Evolutionary conservation across 2,888 invertebrate species (phyloP).

Genomic region (Pristionchus maxplancki): DNA sequence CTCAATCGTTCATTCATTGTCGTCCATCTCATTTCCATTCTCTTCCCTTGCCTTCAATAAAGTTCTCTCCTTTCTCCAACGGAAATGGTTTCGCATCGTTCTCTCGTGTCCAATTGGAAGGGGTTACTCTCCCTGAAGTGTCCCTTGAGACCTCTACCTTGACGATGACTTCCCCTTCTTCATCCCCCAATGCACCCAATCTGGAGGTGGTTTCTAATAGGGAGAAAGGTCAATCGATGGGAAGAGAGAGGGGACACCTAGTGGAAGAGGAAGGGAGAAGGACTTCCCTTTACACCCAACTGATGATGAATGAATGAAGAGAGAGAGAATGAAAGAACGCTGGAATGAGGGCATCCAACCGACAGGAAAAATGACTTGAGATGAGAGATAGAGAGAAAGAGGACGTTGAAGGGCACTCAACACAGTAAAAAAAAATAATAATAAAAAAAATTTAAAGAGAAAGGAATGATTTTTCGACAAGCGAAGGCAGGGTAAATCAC

Average conservation of each 20-base stretch:
- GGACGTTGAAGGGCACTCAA: not conserved
- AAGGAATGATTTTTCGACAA: not conserved
- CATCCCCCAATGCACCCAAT: slow-evolving; percentile 15
- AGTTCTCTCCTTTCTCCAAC: slow-evolving; percentile 22
- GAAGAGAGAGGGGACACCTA: not conserved
- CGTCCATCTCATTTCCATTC: slow-evolving; percentile 35
- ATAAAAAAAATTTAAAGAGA: not conserved
- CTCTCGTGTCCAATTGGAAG: slow-evolving; percentile 26
- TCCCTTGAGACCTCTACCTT: slow-evolving; percentile 20
- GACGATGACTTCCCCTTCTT: not conserved
- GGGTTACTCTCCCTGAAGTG: slow-evolving; percentile 16
- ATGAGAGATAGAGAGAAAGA: not conserved
- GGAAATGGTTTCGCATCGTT: slow-evolving; percentile 25
- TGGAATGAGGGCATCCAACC: slow-evolving; percentile 6
- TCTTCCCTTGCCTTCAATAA: slow-evolving; percentile 15
- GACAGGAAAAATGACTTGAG: not conserved
- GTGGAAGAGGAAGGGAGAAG: slow-evolving; percentile 2
- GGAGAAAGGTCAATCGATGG: slow-evolving; percentile 32
- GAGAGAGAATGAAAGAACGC: slow-evolving; percentile 19
- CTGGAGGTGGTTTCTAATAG: slow-evolving; percentile 7
- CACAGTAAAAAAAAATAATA: not conserved
- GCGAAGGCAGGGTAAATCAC: not conserved
- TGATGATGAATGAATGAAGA: slow-evolving; percentile 22
- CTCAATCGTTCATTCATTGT: slow-evolving; percentile 10
- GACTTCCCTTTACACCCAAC: slow-evolving; percentile 33